These are phyloP conservation scores for Junco hyemalis DNA, from an alignment of 2,113 vertebrate species.

Conservation along the genomic window DNA sequence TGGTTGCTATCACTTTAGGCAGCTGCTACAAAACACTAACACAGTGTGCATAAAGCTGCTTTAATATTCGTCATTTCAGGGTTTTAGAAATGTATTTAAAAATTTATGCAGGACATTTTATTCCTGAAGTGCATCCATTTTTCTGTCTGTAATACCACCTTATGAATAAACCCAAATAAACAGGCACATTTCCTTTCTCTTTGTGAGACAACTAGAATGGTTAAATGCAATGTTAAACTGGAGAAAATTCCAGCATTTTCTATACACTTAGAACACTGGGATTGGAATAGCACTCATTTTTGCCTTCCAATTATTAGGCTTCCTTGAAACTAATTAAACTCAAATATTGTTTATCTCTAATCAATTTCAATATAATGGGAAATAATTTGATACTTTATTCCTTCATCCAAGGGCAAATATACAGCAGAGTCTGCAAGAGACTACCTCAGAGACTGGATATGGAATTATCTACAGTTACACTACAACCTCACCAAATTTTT, in stretches of 20 bases:
- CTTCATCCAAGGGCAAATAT: constrained; percentile 54
- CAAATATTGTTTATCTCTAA: constrained; percentile 67
- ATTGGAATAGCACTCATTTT: neutral
- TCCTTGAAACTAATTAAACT: constrained; percentile 34
- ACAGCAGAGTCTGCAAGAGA: constrained; percentile 22
- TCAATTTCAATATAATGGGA: constrained; percentile 50
- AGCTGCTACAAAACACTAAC: neutral
- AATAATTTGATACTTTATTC: constrained; percentile 60
- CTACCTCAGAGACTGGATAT: constrained; percentile 36
- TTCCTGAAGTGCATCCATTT: neutral
- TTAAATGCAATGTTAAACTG: neutral
- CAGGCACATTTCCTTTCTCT: neutral
- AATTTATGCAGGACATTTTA: neutral
- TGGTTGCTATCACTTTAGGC: neutral
- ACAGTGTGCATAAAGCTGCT: neutral
- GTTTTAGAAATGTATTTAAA: neutral
- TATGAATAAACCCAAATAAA: neutral
- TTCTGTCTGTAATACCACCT: neutral
- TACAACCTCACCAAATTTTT: neutral
- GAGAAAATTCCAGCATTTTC: neutral
- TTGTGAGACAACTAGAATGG: neutral
- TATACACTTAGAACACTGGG: neutral
- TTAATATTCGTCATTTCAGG: neutral
- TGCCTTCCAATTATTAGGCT: constrained; percentile 1
- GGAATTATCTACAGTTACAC: constrained; percentile 59